Base-by-base conservation (phyloP, 2,888 invertebrate species). In the Rotaria magnacalcarata region DNA sequence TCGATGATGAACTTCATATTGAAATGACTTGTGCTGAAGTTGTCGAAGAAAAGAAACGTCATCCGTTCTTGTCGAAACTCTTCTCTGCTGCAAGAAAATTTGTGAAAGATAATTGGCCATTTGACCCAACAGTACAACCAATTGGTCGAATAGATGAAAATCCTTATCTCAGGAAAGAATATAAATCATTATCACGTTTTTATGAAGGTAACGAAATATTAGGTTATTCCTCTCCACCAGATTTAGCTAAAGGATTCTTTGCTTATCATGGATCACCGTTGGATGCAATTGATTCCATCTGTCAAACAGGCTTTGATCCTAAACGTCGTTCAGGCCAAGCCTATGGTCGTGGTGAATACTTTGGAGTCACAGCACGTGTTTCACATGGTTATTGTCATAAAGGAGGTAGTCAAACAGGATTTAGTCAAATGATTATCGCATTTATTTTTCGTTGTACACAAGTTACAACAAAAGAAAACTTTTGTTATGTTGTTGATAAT, bases 401-500 rank as follows among this genome's bases (percentile, higher is more conserved):
- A 14, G 52, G 16, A 11, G 84, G 84, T 14, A 16, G 4, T 19
- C 27, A 60, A 27, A 4, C 4, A 7, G 27, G 27, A 27, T 60
- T 60, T 60, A 60, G 60, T 60, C 60, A 60, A 60, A 84, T 84
- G 84, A 50, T 84, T 24, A 56, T 84, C 8, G 50, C 52, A 2
- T 84, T 84, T 50, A 27, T 84, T 56, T 24, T 84, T 27, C 52
- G 56, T 14, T 27, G 84, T 34, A 41, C 54, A 34, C 84, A 54
- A 27, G 41, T 16, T 21, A 50, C 84, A 47, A 54, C 52, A 27
- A 5, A 41, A 5, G 54, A 5, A 84, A 56, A 41, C 8, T 84
- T 84, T 24, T 84, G 84, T 56, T 84, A 84, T 84, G 84, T 84
- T 34, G 84, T 84, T 47, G 56, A 84, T 34, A 84, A 84, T 56